Conservation (phyloP, 2,113 vertebrate species). For the Hydrolagus affinis region DNA sequence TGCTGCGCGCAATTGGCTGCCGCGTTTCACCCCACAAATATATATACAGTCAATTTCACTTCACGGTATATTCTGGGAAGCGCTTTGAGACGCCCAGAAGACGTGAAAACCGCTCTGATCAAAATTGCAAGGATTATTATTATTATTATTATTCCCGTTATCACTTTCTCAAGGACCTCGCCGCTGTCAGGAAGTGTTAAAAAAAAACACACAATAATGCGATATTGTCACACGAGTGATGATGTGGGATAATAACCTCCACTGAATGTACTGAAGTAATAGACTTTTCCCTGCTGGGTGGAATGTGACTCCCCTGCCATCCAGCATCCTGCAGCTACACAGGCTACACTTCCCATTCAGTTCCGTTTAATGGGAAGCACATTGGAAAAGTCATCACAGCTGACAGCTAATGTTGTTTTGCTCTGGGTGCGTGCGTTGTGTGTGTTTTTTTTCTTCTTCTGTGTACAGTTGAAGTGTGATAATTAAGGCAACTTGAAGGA, state of each 20-base stretch:
- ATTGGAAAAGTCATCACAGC: slow-evolving; percentile 13
- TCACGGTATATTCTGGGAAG: too few species aligned
- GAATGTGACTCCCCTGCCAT: background rate
- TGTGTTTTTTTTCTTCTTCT: too few species aligned
- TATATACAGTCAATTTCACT: too few species aligned
- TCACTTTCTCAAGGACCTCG: too few species aligned
- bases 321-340: background rate
- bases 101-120: too few species aligned
- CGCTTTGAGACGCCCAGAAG: too few species aligned
- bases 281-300: slow-evolving; percentile 10
- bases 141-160: too few species aligned
- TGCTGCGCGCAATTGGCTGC: too few species aligned
- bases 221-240: slow-evolving; percentile 11
- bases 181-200: background rate
- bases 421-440: too few species aligned
- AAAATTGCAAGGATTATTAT: too few species aligned
- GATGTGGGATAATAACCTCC: slow-evolving; percentile 13
- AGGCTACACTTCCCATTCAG: slow-evolving; percentile 4
- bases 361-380: slow-evolving; percentile 20
- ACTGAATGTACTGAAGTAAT: slow-evolving; percentile 25
- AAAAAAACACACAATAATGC: slow-evolving; percentile 21
- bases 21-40: slow-evolving; percentile 23
- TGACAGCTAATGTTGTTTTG: background rate
- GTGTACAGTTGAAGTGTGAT: background rate
- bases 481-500: background rate